Evolutionary conservation across 2,797 vertebrate species (phyloP), one percentile per base, ranked within the genome.

Genomic region (Sus cebifrons): DNA sequence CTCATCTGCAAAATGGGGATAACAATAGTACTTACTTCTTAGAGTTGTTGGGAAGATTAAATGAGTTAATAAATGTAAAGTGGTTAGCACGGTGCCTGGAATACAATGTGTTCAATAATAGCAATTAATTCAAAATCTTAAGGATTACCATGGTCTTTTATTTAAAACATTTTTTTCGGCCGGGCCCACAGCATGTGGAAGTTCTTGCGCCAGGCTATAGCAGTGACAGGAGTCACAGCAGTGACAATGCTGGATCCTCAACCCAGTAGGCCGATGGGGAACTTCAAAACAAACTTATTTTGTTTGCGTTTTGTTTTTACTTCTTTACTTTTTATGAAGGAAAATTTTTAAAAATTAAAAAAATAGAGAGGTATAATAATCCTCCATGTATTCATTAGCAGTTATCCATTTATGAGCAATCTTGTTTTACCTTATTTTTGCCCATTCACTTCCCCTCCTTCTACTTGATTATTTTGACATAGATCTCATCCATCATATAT

Each of bases 1-100:
- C 32, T 92, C 25, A 54, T 78, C 88, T 89, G 27, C 70, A 89
- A 95, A 96, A 64, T 95, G 81, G 23, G n/a, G 5, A 25, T 44
- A 60, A 60, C 49, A n/a, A 18, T 16, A 56, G 44, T 52, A 65
- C 8, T 5, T 71, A 74, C 25, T 89, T 67, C 11, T 74, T 86
- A 52, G 64, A 10, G 17, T 44, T 73, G 18, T 67, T 78, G 20
- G 71, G 78, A 91, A 88, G 78, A 88, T 68, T 67, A 20, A 89
- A 52, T 17, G 20, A 96, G 25, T 54, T 86, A 82, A 68, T 86
- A 49, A 29, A 27, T 20, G 13, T 64, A 17, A 81, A 83, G 25
- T 62, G 44, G 5, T 83, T 91, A 91, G n/a, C 14, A 36, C 13
- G 32, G 18, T 29, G 6, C 29, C 25, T 86, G 17, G 17, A 81